Evolutionary conservation across 2,888 invertebrate genomes (phyloP), one percentile per base, ranked within the genome.

Genomic region (Lasioglossum malachurum): DNA sequence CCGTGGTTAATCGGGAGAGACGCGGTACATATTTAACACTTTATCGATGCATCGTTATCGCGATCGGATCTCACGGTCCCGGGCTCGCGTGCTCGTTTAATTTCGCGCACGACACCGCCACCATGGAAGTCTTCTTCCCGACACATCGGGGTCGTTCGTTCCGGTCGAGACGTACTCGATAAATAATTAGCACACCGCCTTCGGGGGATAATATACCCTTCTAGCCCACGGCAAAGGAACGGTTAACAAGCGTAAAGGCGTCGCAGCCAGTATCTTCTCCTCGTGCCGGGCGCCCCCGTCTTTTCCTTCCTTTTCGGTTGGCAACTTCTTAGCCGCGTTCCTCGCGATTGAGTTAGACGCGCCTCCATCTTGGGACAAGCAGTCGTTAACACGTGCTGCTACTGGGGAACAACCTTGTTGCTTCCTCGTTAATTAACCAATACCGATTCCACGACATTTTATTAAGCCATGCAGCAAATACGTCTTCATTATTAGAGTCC

Each of bases 181-280:
- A 91, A 91, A 91, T 91, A 91, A 91, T 91, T 90, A 90, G 80
- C 81, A 72, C 81, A 72, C 75, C 75, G 80, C 82, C 83, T 77
- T 53, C 46, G 83, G 23, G 80, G 69, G 83, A 91, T 83, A 84
- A 90, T 84, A 78, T 75, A 73, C 78, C 75, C 86, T 73, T 49
- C 86, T 64, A 64, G 75, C 80, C 80, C 75, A 53, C 67, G 82
- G 71, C 78, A 27, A 82, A 67, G 82, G 82, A 82, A 80, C 80
- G 83, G 83, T 86, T 91, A 92, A 92, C 89, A 85, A 88, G 92
- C 91, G 86, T 89, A 88, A 87, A 90, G 89, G 78, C 84, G 88
- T 90, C 88, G 83, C 82, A 64, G 64, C 64, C 80, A 44, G 76
- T 64, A 84, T 85, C 83, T 72, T 41, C 46, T 49, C 14, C 71